These are phyloP conservation scores for Smithornis capensis DNA, from an alignment of 2,113 vertebrate genomes.

Conservation along the genomic window DNA sequence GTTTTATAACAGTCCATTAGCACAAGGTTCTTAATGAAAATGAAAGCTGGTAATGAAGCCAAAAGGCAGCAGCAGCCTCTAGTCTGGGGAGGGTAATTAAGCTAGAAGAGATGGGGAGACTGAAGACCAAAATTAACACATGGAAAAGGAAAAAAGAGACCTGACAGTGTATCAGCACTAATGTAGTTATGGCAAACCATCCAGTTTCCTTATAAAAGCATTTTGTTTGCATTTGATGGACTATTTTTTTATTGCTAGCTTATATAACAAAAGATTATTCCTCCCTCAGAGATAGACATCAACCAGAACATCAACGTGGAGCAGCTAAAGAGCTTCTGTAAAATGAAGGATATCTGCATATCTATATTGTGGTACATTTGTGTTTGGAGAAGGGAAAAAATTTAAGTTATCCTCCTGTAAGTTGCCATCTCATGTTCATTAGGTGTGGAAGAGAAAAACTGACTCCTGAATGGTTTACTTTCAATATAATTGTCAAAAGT, in stretches of 20 bases:
- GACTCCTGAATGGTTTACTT: neutral
- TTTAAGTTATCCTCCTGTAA: neutral
- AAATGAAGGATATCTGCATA: neutral
- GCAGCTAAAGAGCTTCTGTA: neutral
- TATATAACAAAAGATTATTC: slow-evolving; percentile 29
- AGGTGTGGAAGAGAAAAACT: neutral
- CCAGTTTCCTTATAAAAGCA: slow-evolving; percentile 5
- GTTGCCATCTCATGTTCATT: neutral
- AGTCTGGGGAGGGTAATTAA: slow-evolving; percentile 74
- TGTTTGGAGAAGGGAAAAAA: neutral
- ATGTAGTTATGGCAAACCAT: slow-evolving; percentile 46
- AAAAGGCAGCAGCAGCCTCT: slow-evolving; percentile 70
- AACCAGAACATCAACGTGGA: neutral
- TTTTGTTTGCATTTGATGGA: neutral
- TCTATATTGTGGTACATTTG: neutral
- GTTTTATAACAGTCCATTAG: slow-evolving; percentile 78
- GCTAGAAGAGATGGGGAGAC: slow-evolving; percentile 24
- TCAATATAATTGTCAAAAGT: neutral
- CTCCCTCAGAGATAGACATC: slow-evolving; percentile 30
- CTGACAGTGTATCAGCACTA: slow-evolving; percentile 47
- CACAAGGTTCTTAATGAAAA: slow-evolving; percentile 78
- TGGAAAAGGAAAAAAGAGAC: slow-evolving; percentile 59
- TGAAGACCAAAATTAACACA: slow-evolving; percentile 70
- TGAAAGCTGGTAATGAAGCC: slow-evolving; percentile 78
- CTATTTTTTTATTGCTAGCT: slow-evolving; percentile 13